Conservation (phyloP, 2,888 invertebrate species). For the Rhamphomyia laevipes region DNA sequence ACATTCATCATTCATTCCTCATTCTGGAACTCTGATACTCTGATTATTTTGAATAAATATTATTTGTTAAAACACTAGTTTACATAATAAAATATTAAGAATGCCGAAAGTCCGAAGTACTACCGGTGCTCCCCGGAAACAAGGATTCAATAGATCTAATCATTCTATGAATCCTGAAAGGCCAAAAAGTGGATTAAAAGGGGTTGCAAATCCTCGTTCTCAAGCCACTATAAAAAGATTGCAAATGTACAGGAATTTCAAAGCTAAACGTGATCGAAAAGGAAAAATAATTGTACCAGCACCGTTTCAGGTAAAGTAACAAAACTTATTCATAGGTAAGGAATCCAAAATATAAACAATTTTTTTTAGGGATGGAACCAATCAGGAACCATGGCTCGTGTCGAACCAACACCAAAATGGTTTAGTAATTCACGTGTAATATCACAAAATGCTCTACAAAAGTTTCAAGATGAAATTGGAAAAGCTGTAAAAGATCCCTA, state of each 20-base stretch:
- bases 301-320: conserved; percentile 65
- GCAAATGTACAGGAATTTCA: conserved; percentile 97
- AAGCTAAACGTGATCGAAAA: conserved; percentile 78
- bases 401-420: conserved; percentile 98
- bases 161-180: conserved; percentile 96
- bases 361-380: conserved; percentile 52
- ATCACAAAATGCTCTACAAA: conserved; percentile 78
- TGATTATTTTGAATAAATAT: no score
- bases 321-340: background rate
- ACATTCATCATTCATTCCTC: no score
- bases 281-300: conserved; percentile 91
- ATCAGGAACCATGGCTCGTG: conserved; percentile 83
- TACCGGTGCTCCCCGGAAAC: conserved; percentile 64
- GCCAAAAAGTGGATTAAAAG: conserved; percentile 62
- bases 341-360: background rate
- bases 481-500: conserved; percentile 93
- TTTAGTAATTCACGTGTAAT: conserved; percentile 98
- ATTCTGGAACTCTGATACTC: no score
- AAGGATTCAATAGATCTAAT: conserved; percentile 72
- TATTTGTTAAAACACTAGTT: no score
- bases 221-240: conserved; percentile 91
- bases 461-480: conserved; percentile 89
- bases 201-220: conserved; percentile 73
- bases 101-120: conserved; percentile 70
- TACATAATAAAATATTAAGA: conserved; percentile 15